Conservation (phyloP, 1,140 invertebrate species). For the Brachionus asplanchnoidis region DNA sequence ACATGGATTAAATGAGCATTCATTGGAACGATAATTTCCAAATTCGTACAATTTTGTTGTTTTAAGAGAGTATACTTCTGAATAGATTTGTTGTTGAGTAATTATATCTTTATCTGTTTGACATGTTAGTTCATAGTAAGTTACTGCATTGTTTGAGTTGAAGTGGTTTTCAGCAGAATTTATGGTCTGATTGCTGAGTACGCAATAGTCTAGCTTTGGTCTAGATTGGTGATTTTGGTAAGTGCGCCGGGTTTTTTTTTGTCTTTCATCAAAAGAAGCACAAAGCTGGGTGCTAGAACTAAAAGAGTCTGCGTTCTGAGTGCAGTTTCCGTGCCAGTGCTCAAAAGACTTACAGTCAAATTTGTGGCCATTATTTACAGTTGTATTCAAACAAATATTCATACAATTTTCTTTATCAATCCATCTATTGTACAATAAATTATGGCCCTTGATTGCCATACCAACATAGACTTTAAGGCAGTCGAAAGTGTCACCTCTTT, state of each 20-base stretch:
- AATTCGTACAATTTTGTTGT: neutral
- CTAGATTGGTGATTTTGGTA: neutral
- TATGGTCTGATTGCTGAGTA: slow-evolving; percentile 32
- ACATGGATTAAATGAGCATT: slow-evolving; percentile 29
- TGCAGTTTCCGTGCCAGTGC: slow-evolving; percentile 12
- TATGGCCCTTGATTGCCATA: slow-evolving; percentile 10
- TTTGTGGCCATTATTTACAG: neutral
- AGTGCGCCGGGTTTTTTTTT: neutral
- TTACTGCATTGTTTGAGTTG: neutral
- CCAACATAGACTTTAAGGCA: neutral
- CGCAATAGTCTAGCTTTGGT: neutral
- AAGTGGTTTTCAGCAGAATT: neutral
- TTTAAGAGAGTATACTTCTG: neutral
- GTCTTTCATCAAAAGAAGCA: neutral
- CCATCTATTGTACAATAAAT: slow-evolving; percentile 32
- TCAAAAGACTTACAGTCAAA: slow-evolving; percentile 40
- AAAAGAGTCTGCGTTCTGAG: neutral
- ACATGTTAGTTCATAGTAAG: slow-evolving; percentile 19
- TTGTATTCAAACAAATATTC: slow-evolving; percentile 29
- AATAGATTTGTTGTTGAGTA: neutral
- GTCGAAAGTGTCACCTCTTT: neutral
- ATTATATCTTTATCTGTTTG: neutral
- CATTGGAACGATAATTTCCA: neutral
- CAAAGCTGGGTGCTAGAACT: neutral
- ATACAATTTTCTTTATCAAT: slow-evolving; percentile 25